Evolutionary conservation across 1,140 invertebrate genomes (phyloP), one percentile per base, ranked within the genome.

Genomic region (Drosophila malerkotliana): DNA sequence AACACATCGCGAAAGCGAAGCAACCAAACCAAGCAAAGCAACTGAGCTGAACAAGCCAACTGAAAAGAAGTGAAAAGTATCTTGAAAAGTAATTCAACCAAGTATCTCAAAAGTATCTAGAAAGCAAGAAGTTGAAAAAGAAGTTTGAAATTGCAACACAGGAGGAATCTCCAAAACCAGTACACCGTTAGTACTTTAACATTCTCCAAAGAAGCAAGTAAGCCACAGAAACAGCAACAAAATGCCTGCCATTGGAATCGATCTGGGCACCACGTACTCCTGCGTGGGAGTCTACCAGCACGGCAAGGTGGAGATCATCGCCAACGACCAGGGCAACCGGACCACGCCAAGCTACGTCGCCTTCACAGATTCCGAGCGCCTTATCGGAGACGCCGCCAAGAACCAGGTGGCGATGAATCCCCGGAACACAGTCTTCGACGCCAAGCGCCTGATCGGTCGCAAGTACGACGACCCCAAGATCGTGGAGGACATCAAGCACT

Each of bases 401-500:
- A 21, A 21, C 21, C 21, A 21, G 21, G 21, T 21, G 21, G 21
- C 21, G 21, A 21, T 21, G 21, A 21, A 21, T 0, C 21, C 21
- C 21, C 21, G 21, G 21, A 21, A 21, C 21, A 21, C 21, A 21
- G 21, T 21, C 21, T 21, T 21, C 21, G 21, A 21, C 21, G 21
- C 21, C 21, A 21, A 21, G 21, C 21, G 21, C 21, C 90, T 96
- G 21, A 95, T 96, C 80, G 95, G 95, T 14, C 92, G 95, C 71
- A 93, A 93, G 72, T 95, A 93, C 81, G 94, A 95, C 76, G 96
- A 96, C 82, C 92, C 93, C 2, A 95, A 95, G 77, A 95, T 96
- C 24, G 95, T 96, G 79, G 93, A 93, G 67, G 95, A 96, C 80
- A 95, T 96, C 92, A 96, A 96, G 77, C 94, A 95, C 67, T 96